Evolutionary conservation across 2,888 invertebrate species (phyloP).

Genomic region (Phortica magna): DNA sequence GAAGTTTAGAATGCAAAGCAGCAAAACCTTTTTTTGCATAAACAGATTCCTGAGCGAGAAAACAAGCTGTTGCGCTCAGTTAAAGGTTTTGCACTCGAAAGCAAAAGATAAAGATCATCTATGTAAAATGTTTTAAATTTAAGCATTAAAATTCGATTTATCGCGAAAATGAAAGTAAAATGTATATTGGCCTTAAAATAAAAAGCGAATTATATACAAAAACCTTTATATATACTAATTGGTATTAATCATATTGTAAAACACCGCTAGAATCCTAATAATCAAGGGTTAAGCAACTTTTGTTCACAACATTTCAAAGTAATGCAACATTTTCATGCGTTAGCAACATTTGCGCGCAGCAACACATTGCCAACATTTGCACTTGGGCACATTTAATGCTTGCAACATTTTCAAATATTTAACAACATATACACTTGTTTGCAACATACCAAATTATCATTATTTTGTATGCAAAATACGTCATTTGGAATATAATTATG

Average conservation of each 20-base stretch:
- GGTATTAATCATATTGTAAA: neutral
- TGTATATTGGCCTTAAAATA: conserved; percentile 27
- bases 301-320: neutral
- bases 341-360: neutral
- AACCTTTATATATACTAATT: neutral
- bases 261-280: too few species aligned
- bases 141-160: conserved; percentile 13
- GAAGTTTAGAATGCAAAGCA: neutral
- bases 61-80: neutral
- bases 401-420: too few species aligned
- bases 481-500: too few species aligned
- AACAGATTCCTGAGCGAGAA: neutral
- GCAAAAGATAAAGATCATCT: neutral
- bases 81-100: neutral
- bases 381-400: too few species aligned
- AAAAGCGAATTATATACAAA: conserved; percentile 18
- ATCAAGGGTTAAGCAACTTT: too few species aligned
- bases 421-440: neutral
- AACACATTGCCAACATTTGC: too few species aligned
- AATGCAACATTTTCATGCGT: neutral
- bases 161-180: conserved; percentile 1
- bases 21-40: neutral
- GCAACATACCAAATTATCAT: neutral
- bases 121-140: conserved; percentile 11
- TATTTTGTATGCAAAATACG: neutral